Conservation (phyloP, 2,888 invertebrate species). For the Chymomyza caudatula region DNA sequence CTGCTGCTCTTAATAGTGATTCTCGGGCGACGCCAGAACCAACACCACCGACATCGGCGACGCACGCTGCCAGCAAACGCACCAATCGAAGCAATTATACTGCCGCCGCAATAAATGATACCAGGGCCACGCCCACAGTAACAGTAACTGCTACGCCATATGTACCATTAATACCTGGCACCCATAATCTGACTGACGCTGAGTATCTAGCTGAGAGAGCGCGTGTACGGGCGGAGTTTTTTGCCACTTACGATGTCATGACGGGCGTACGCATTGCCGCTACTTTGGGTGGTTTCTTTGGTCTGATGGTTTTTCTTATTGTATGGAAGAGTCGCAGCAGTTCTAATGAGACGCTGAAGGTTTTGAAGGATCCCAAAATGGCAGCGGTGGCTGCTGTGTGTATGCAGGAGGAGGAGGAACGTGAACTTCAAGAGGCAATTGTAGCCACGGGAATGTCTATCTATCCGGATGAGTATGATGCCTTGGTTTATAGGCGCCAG, state of each 20-base stretch:
- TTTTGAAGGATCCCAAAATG: constrained; percentile 87
- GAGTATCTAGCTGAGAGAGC: constrained; percentile 81
- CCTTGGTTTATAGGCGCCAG: constrained; percentile 79
- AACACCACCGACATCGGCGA: constrained; percentile 54
- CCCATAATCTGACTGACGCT: constrained; percentile 67
- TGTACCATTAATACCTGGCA: constrained; percentile 54
- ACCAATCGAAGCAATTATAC: constrained; percentile 32
- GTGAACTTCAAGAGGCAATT: constrained; percentile 85
- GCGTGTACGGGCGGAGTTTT: constrained; percentile 88
- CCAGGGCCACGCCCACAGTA: constrained; percentile 25
- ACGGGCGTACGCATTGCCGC: constrained; percentile 95
- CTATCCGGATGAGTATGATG: constrained; percentile 78
- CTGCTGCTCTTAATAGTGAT: constrained; percentile 47
- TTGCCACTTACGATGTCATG: constrained; percentile 95
- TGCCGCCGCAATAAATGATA: constrained; percentile 40
- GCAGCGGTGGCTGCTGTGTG: constrained; percentile 89
- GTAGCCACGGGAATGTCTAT: constrained; percentile 82
- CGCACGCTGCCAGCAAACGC: constrained; percentile 26
- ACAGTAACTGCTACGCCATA: constrained; percentile 56
- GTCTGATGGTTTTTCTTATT: constrained; percentile 93
- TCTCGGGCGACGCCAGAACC: constrained; percentile 29
- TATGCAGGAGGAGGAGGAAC: constrained; percentile 86
- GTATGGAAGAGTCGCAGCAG: constrained; percentile 93
- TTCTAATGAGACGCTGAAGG: constrained; percentile 84
- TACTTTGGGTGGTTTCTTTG: constrained; percentile 93